Conservation (phyloP, 1,140 invertebrate genomes). For the Euborellia annulipes region DNA sequence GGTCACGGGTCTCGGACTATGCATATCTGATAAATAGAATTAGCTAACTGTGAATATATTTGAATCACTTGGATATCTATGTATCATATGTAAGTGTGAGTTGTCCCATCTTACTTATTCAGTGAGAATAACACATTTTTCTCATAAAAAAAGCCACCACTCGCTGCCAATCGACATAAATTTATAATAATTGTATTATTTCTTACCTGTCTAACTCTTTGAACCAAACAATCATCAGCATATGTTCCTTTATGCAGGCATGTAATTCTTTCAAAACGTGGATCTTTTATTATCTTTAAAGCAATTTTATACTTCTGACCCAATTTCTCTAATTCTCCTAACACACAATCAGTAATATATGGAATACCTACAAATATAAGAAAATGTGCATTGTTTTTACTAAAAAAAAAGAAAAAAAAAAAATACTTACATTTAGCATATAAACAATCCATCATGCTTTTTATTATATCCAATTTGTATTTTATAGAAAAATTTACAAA, state of each 20-base stretch:
- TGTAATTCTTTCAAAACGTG: conserved; percentile 78
- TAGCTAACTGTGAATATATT: no score
- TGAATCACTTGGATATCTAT: no score
- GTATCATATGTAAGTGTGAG: no score
- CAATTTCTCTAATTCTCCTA: conserved; percentile 96
- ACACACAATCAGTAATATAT: conserved; percentile 96
- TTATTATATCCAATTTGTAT: conserved; percentile 92
- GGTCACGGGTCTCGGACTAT: no score
- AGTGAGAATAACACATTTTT: not conserved
- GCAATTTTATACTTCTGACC: conserved; percentile 92
- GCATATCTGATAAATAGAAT: no score
- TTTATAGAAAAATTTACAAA: conserved; percentile 99
- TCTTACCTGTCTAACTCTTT: conserved; percentile 74
- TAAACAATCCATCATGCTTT: conserved; percentile 98
- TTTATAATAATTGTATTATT: no score
- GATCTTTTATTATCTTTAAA: conserved; percentile 89
- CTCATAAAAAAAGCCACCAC: no score
- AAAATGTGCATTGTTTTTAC: not conserved
- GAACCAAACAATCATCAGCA: conserved; percentile 96
- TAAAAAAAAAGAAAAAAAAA: not conserved
- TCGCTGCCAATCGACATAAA: no score
- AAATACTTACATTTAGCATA: conserved; percentile 82
- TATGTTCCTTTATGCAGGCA: conserved; percentile 98
- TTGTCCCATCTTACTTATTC: no score
- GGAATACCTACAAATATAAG: conserved; percentile 50